Conservation (phyloP, 2,797 vertebrate genomes). For the Crossoptilon crossoptilon region DNA sequence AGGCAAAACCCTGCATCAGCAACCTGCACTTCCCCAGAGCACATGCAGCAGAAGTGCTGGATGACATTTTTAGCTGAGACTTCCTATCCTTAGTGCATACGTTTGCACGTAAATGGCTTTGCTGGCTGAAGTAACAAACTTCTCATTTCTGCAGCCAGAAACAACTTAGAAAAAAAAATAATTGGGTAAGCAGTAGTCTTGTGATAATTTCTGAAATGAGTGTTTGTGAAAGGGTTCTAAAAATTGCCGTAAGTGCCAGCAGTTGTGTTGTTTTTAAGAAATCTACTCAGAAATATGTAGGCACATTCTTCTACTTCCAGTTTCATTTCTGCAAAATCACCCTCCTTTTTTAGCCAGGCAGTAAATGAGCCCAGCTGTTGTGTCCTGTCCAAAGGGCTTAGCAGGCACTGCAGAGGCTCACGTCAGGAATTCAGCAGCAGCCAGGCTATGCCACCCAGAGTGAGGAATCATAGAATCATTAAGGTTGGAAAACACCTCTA, state of each 20-base stretch:
- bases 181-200: not conserved
- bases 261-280: not conserved
- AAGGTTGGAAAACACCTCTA: no score
- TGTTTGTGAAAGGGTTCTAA: not conserved
- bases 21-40: rapidly evolving
- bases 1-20: not conserved
- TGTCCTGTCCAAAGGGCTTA: not conserved
- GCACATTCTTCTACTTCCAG: not conserved
- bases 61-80: not conserved
- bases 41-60: not conserved
- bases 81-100: not conserved
- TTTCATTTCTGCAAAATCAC: slow-evolving; percentile 17
- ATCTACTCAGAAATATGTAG: not conserved
- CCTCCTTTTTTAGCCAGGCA: not conserved
- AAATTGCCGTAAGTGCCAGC: not conserved
- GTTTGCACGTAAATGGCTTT: not conserved
- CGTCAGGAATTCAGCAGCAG: not conserved
- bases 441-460: not conserved
- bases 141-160: slow-evolving; percentile 14
- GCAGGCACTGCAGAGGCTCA: not conserved
- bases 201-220: not conserved
- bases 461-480: not conserved
- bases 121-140: not conserved
- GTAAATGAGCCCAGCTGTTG: not conserved
- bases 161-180: not conserved